Evolutionary conservation across 92 coral and sea anemone genomes (phyloP), one percentile per base, ranked within the genome.

Genomic region (Epizoanthus ramosus): DNA sequence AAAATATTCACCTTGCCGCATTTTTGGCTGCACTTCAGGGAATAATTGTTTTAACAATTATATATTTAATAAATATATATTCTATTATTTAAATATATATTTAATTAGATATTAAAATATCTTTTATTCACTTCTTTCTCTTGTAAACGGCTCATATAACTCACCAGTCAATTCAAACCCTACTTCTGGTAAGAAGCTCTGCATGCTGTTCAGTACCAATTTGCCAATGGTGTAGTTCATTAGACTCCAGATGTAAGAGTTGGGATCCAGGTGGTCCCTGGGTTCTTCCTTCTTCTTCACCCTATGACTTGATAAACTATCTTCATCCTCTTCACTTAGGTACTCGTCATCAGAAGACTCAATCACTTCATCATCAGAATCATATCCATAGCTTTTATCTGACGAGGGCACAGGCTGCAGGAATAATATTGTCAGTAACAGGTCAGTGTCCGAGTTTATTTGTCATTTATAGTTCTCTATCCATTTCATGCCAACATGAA

Each of bases 151-250:
- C 6, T 37, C 43, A 37, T 37, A 37, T 31, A 9, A 47, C 84
- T 86, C 75, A 97, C 98, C 99, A 74, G 97, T 86, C 53, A 97
- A 72, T 57, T 97, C 99, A 80, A 97, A 89, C 13, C 99, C 98
- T 35, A 97, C 94, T 65, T 97, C 98, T 0, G 98, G 97, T 9
- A 94, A 86, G 56, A 94, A 94, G 15, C 79, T 68, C 80, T 94
- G 95, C 71, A 97, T 23, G 80, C 88, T 91, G 80, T 71, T 88
- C 33, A 93, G 86, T 35, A 95, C 93, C 70, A 96, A 85, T 61
- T 89, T 92, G 71, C 99, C 91, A 75, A 94, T 87, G 28, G 94
- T 84, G 87, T 94, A 96, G 68, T 96, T 94, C 95, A 96, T 94
- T 14, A 96, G 91, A 54, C 94, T 84, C 99, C 99, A 96, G 57